phyloP scores from a whole-genome alignment of 2,113 vertebrate species.

The Psephotus haematonotus region DNA sequence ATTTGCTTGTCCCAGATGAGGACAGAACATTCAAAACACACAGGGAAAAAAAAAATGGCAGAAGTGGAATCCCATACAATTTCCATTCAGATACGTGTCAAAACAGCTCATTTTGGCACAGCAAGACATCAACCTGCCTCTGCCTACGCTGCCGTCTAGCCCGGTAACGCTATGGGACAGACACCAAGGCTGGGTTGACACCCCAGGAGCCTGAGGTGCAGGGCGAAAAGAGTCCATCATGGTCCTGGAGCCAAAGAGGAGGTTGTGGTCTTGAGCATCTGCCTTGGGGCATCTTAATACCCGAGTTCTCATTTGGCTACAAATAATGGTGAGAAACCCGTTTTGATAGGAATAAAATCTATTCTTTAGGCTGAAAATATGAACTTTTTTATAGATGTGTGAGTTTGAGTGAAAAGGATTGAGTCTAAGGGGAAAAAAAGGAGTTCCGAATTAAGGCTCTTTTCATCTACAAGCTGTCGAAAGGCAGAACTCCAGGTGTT shows the following conservation, averaged over 20 bases:
- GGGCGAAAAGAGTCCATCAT: neutral
- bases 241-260: neutral
- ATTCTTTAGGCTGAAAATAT: neutral
- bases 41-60: rapidly evolving
- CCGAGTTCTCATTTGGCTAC: neutral
- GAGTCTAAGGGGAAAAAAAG: neutral
- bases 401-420: neutral
- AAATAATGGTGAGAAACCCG: neutral
- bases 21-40: neutral
- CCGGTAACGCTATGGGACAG: neutral
- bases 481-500: constrained; percentile 25
- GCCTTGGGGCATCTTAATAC: neutral
- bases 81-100: neutral
- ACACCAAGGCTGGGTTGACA: neutral
- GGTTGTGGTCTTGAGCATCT: neutral
- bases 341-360: neutral
- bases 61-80: neutral
- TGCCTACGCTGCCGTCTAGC: neutral
- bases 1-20: neutral
- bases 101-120: neutral
- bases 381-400: neutral
- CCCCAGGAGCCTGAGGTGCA: neutral
- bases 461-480: neutral
- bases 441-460: constrained; percentile 32
- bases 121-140: neutral